These are phyloP conservation scores for Eptatretus burgeri DNA, from an alignment of 2,113 vertebrate species.

Conservation along the genomic window DNA sequence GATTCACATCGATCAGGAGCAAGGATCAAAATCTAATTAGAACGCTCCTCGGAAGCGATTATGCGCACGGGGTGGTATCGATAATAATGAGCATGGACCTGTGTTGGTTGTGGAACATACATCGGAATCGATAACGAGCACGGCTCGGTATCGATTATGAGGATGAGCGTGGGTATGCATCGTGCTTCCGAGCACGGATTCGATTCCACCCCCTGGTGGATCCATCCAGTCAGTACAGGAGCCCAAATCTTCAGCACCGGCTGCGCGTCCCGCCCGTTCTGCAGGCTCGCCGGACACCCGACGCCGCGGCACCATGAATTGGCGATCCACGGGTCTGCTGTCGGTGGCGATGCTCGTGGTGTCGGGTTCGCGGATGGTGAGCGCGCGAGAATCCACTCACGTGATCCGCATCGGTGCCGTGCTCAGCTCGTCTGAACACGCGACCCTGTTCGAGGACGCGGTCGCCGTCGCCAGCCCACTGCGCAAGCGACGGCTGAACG, in stretches of 20 bases:
- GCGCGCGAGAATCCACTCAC: not conserved
- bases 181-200: too few relatives aligned
- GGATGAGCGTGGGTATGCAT: too few relatives aligned
- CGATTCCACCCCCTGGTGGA: too few relatives aligned
- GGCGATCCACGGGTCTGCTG: not conserved
- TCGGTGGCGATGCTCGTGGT: not conserved
- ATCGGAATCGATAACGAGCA: too few relatives aligned
- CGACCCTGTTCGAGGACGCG: slow-evolving; percentile 70
- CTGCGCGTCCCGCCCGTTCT: not conserved
- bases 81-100: too few relatives aligned
- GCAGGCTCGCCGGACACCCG: not conserved
- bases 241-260: not conserved
- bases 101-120: too few relatives aligned
- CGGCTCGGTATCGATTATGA: too few relatives aligned
- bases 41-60: too few relatives aligned
- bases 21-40: too few relatives aligned
- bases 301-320: not conserved
- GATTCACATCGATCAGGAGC: too few relatives aligned
- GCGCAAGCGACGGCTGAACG: slow-evolving; percentile 79
- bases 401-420: slow-evolving; percentile 63
- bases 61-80: too few relatives aligned
- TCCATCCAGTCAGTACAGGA: not conserved
- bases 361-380: not conserved
- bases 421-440: slow-evolving; percentile 66
- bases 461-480: slow-evolving; percentile 54